Percentiles rank a stretch among this genome's conserved stretches.
Evolutionary conservation across 2,797 vertebrate species (phyloP).

Genomic region (Hippopotamyrus pictus): DNA sequence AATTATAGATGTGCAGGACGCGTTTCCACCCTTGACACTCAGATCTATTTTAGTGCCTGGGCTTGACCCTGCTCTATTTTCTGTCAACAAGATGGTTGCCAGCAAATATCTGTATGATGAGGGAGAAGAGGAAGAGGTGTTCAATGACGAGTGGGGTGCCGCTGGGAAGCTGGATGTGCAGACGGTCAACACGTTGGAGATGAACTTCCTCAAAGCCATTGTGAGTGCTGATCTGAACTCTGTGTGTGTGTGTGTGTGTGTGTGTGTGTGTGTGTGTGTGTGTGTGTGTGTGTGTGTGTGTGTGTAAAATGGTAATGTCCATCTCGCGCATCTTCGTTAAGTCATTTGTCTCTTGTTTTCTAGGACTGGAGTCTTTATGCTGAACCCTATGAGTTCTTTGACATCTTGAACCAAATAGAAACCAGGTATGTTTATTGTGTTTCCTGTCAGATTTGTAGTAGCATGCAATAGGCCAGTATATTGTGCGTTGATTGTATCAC

Average conservation of each 20-base stretch:
- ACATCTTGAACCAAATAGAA: slow-evolving; percentile 80
- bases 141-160: slow-evolving; percentile 94
- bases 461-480: not conserved
- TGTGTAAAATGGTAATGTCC: not conserved
- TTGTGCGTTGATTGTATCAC: not conserved
- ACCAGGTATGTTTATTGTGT: slow-evolving; percentile 64
- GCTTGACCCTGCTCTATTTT: not conserved
- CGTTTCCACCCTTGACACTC: not conserved
- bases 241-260: not conserved
- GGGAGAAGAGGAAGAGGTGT: slow-evolving; percentile 96
- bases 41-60: not conserved
- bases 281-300: not conserved
- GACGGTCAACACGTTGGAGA: slow-evolving; percentile 87
- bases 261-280: not conserved
- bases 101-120: slow-evolving; percentile 98
- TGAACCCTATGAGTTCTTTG: slow-evolving; percentile 82
- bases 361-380: slow-evolving; percentile 95
- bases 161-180: slow-evolving; percentile 89
- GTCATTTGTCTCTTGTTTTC: slow-evolving; percentile 4
- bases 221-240: slow-evolving; percentile 57
- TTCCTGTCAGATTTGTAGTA: not conserved
- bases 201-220: slow-evolving; percentile 90
- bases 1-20: not conserved
- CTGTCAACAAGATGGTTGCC: slow-evolving; percentile 82
- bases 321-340: no score